A percentile compares a stretch with the other conserved stretches of the same genome.
These are phyloP conservation scores for Zosterops pallidus DNA, from an alignment of 2,113 vertebrate genomes.

Conservation along the genomic window DNA sequence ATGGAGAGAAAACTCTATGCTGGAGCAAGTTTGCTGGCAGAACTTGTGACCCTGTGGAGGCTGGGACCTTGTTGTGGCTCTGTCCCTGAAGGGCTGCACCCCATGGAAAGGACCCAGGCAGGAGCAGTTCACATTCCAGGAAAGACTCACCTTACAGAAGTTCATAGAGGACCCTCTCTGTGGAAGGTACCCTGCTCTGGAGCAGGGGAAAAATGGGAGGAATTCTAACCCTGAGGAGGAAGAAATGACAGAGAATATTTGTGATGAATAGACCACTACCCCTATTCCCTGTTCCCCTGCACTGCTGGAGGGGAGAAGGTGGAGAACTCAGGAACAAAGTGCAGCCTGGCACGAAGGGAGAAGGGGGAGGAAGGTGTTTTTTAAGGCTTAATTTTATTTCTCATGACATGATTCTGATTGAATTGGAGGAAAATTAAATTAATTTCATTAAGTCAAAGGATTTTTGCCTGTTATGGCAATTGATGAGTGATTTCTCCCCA, in stretches of 20 bases:
- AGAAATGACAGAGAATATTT: not conserved
- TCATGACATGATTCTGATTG: not conserved
- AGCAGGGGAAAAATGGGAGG: not conserved
- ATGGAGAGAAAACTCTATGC: too few relatives aligned
- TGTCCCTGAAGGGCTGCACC: not conserved
- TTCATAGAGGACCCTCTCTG: not conserved
- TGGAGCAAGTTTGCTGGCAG: not conserved
- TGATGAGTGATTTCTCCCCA: not conserved
- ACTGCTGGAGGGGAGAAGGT: not conserved
- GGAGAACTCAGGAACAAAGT: not conserved
- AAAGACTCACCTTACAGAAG: not conserved
- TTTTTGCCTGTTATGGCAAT: not conserved
- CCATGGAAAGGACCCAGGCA: not conserved
- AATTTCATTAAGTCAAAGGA: not conserved
- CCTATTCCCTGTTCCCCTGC: not conserved
- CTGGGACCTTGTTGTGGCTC: not conserved
- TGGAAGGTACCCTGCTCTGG: not conserved
- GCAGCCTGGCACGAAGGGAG: not conserved
- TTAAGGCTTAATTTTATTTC: not conserved
- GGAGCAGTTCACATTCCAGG: not conserved
- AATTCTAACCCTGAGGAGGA: not conserved
- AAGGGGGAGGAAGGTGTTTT: accelerated
- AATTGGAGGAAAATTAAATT: not conserved
- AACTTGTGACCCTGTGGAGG: not conserved
- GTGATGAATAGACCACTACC: not conserved